Percentiles rank a stretch among this genome's conserved stretches.
These are phyloP conservation scores for Siderastrea radians DNA, from an alignment of 92 coral and sea anemone genomes.

Conservation along the genomic window DNA sequence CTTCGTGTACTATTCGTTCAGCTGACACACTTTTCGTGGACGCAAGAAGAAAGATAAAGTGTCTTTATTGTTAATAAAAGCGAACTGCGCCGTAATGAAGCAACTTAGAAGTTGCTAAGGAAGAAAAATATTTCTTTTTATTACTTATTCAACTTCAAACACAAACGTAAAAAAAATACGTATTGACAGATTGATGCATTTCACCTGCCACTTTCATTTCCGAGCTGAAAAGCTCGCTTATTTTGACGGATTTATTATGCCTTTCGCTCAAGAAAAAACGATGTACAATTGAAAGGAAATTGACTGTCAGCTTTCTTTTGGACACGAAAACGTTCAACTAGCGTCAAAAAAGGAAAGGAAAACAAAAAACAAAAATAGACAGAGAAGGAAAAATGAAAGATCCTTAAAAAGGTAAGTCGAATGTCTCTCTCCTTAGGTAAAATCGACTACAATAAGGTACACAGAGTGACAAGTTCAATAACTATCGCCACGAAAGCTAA, in stretches of 20 bases:
- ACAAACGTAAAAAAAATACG: background rate
- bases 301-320: background rate
- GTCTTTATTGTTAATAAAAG: too few species aligned
- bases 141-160: background rate
- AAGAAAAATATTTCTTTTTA: too few species aligned
- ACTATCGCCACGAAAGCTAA: too few species aligned
- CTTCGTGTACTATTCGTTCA: background rate
- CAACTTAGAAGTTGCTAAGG: background rate
- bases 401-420: background rate
- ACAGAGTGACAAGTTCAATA: too few species aligned
- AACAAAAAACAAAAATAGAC: background rate
- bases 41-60: background rate
- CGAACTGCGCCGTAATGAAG: background rate
- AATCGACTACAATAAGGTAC: too few species aligned
- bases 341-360: background rate
- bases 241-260: background rate
- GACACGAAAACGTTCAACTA: background rate
- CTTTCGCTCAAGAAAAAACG: background rate
- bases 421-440: too few species aligned
- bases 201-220: background rate
- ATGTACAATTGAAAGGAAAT: constrained; percentile 1
- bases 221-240: background rate
- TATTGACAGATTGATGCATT: background rate
- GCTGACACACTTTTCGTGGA: background rate
- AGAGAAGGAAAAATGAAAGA: background rate